Evolutionary conservation across 2,797 vertebrate genomes (phyloP), one percentile per base, ranked within the genome.

Genomic region (Microcaecilia unicolor): DNA sequence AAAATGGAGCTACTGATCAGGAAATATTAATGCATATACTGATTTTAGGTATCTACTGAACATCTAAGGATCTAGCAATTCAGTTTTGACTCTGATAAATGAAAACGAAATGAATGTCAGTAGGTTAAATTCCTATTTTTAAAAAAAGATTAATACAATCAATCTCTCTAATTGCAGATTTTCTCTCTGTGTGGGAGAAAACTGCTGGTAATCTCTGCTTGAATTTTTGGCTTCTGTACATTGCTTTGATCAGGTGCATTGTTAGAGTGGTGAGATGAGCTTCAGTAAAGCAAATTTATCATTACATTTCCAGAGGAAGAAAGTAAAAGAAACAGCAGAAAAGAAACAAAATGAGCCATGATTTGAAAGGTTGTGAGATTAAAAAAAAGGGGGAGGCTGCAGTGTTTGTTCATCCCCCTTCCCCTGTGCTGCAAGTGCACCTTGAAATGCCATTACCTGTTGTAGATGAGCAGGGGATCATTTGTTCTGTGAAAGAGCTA

Each of bases 401-500:
- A 26, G 63, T n/a, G 7, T 40, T 13, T 32, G 48, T 23, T 37
- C 22, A 20, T 24, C 17, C 10, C 15, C n/a, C n/a, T n/a, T n/a
- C n/a, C n/a, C n/a, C n/a, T n/a, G 1, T 36, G 10, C 31, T 54
- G 4, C 26, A 31, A 29, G 6, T 38, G 36, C 26, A 52, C 62
- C 62, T 76, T 67, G 67, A 73, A 74, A 70, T 64, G 59, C 53
- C 45, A 41, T 71, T 74, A 58, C 46, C 41, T 61, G 49, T 47
- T 50, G 4, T 51, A 62, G 44, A 48, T 44, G 29, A 59, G 59
- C 55, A 24, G 53, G 57, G 72, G 58, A 68, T 72, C 64, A 67
- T 89, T 79, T 77, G 58, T 87, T 83, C 68, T 43, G 57, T 64
- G 34, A 40, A 77, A 32, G 64, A 71, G 71, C 72, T 80, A 56